Evolutionary conservation across 2,113 vertebrate genomes (phyloP), one percentile per base, ranked within the genome.

Genomic region (Grantiella picta): DNA sequence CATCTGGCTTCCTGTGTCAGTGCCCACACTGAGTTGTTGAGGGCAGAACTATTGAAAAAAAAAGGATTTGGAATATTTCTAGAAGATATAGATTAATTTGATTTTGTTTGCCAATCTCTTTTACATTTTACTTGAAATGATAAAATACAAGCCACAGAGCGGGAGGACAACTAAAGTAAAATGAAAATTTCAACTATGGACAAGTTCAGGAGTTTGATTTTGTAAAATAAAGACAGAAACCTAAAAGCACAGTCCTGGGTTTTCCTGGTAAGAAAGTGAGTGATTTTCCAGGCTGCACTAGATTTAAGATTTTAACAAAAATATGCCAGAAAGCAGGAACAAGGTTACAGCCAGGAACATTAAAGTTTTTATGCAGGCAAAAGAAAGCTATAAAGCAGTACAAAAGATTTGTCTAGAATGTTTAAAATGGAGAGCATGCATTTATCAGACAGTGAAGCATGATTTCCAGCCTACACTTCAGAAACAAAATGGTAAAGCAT

Each of bases 361-460:
- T 70, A 35, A 82, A 70, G 47, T 66, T 81, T 81, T 77, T 64
- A 79, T 82, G 82, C 28, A 86, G 52, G 33, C 19, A 81, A 92
- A 86, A 90, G 24, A 94, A 93, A 90, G n/a, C 35, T 70, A 69
- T 56, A 73, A 82, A 82, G 14, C 47, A 52, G 66, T 86, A 80
- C 12, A 73, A 63, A 83, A 40, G 36, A 82, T 77, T 94, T 75
- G 22, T 64, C 79, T 65, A 60, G 38, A 77, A 66, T 40, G 27
- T 56, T 73, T 79, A 73, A 88, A 94, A 66, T 9, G 35, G 76
- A 92, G 27, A 92, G 3, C 18, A 25, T 11, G 36, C 12, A 60
- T 84, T 84, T 84, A 75, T 86, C 40, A 90, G 60, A 75, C 31
- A 57, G 2, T 33, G 66, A 83, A 70, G 86, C 38, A 75, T 13